Percentiles rank a stretch among this genome's conserved stretches.
phyloP scores from a whole-genome alignment of 1,140 invertebrate genomes.

The Drosophila serrata region DNA sequence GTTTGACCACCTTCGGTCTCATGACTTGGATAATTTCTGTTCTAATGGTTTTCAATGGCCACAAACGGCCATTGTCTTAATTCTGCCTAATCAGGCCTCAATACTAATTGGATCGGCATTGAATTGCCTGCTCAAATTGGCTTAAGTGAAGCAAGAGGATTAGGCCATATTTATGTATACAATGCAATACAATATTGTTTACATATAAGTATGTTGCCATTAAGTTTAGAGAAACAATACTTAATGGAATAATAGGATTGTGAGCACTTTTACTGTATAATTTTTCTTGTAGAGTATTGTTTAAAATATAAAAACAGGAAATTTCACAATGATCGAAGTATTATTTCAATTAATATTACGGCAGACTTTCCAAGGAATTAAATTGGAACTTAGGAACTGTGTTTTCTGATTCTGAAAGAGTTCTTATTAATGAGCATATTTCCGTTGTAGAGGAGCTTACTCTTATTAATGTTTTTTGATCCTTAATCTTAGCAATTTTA shows the following conservation, averaged over 20 bases:
- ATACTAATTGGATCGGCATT: conserved; percentile 11
- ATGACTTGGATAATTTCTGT: conserved; percentile 13
- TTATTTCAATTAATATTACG: too few relatives aligned
- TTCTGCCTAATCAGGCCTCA: conserved; percentile 1
- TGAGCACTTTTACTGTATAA: not conserved
- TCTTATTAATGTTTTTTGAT: too few relatives aligned
- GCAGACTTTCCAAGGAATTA: too few relatives aligned
- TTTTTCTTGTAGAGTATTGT: not conserved
- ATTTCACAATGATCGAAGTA: too few relatives aligned
- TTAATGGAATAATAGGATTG: not conserved
- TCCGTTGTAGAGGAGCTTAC: too few relatives aligned
- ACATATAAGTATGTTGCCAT: too few relatives aligned
- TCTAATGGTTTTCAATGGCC: conserved; percentile 17
- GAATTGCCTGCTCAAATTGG: conserved; percentile 4
- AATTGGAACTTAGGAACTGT: too few relatives aligned
- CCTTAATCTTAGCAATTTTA: not conserved
- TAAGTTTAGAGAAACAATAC: not conserved
- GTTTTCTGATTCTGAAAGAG: too few relatives aligned
- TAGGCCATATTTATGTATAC: not conserved
- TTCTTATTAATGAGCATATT: too few relatives aligned
- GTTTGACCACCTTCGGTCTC: conserved; percentile 6
- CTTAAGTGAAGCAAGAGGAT: conserved; percentile 2
- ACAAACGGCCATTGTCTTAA: conserved; percentile 1
- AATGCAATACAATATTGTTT: not conserved
- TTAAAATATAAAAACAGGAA: too few relatives aligned